Base-by-base conservation (phyloP, 2,113 vertebrate species). In the Poeciliopsis retropinna region DNA sequence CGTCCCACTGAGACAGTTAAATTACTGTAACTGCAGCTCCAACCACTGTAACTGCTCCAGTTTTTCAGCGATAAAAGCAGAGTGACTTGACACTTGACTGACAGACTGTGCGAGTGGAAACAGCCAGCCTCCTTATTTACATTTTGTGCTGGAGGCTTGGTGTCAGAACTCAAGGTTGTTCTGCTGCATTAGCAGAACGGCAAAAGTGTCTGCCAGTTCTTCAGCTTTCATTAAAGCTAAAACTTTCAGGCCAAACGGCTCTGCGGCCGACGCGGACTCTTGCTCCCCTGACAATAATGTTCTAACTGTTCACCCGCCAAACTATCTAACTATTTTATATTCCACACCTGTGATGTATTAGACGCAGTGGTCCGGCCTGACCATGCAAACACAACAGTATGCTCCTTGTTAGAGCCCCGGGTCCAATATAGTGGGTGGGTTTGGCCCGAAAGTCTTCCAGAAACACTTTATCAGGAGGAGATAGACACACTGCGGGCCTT, bases 301-400 rank as follows among this genome's bases (percentile, higher is more conserved):
- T 84, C 78, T 72, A 84, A 89, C 89, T 87, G 90, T 92, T 90
- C 76, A 73, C 69, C 72, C 80, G 85, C 88, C 88, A 91, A 88
- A 91, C 87, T 83, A 91, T 92, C 89, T 91, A 92, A 91, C 89
- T 86, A 86, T 91, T 93, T 91, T 89, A 88, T 91, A 91, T 90
- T 90, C 88, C 90, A 92, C 92, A 94, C 92, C 92, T 92, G 92
- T 83, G 86, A 89, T 73, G 78, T 91, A 92, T 93, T 93, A 93
- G 88, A 77, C 77, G 64, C 87, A 78, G 86, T 54, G 78, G 77
- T 85, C 83, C 85, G 71, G 86, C 81, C 82, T 70, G 87, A 83
- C 87, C 72, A n/a, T 64, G 81, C 88, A 87, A 85, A 87, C 87
- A 93, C 89, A 89, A 92, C 91, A 92, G 83, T 82, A 86, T 80